phyloP scores from a whole-genome alignment of 1,140 invertebrate species.

The Archegozetes longisetosus region DNA sequence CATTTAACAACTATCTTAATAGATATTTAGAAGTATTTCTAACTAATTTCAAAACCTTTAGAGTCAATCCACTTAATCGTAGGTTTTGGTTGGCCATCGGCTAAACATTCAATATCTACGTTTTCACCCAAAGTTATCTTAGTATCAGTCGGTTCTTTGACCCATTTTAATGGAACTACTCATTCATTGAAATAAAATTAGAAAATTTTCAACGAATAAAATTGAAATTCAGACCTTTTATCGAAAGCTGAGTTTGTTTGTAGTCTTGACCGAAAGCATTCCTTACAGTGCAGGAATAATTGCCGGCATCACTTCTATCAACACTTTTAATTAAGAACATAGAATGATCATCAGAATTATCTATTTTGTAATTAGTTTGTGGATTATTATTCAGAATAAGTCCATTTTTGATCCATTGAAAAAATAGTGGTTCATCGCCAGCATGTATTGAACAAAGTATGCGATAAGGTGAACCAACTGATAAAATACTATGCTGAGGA shows the following conservation, averaged over 20 bases:
- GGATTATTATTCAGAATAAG: neutral
- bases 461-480: neutral
- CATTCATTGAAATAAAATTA: too few relatives aligned
- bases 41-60: too few relatives aligned
- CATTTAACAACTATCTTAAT: too few relatives aligned
- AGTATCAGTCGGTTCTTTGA: conserved; percentile 65
- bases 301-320: conserved; percentile 2
- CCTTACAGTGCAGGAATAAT: neutral
- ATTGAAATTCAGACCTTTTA: conserved; percentile 6
- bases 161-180: conserved; percentile 84
- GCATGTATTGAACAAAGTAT: neutral
- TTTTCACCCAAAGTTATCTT: conserved; percentile 66
- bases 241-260: neutral
- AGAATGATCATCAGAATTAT: neutral
- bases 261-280: conserved; percentile 1
- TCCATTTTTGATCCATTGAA: neutral
- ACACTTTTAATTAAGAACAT: neutral
- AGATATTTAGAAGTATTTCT: too few relatives aligned
- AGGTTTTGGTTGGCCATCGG: conserved; percentile 71
- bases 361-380: neutral
- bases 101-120: conserved; percentile 66
- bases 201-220: too few relatives aligned
- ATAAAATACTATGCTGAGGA: neutral
- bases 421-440: neutral
- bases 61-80: conserved; percentile 53